A percentile compares a stretch with the other conserved stretches of the same genome.
These are phyloP conservation scores for Lepidochrysops patricia DNA, from an alignment of 2,888 invertebrate genomes.

Conservation along the genomic window DNA sequence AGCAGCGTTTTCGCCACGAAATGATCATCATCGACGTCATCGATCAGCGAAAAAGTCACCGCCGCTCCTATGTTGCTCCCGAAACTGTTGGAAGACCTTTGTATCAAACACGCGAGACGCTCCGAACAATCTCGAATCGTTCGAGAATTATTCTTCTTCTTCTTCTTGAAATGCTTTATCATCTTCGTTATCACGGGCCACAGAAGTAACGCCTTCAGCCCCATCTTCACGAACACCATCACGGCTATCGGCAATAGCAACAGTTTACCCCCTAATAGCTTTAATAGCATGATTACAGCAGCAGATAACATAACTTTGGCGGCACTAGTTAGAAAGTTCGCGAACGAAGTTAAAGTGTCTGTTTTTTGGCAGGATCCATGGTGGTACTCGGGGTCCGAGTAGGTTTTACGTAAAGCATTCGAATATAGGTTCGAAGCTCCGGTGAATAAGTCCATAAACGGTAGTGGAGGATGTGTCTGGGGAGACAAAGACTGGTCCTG, in stretches of 20 bases:
- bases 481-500: conserved; percentile 54
- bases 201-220: conserved; percentile 54
- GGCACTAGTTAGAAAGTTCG: conserved; percentile 56
- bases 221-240: conserved; percentile 53
- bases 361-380: conserved; percentile 51
- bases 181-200: conserved; percentile 66
- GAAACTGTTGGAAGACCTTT: conserved; percentile 45
- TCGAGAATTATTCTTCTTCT: conserved; percentile 53
- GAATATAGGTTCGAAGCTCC: conserved; percentile 53
- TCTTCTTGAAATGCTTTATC: conserved; percentile 60
- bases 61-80: conserved; percentile 55
- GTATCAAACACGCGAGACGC: conserved; percentile 57
- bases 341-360: conserved; percentile 54
- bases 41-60: conserved; percentile 55
- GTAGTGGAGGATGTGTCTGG: conserved; percentile 39
- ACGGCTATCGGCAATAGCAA: conserved; percentile 53
- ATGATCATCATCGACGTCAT: conserved; percentile 55
- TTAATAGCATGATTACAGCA: conserved; percentile 54
- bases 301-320: conserved; percentile 66
- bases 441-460: conserved; percentile 57
- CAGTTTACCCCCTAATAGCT: conserved; percentile 56
- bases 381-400: conserved; percentile 42
- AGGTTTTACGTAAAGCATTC: conserved; percentile 52
- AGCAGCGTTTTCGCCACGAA: conserved; percentile 54
- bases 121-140: conserved; percentile 57